phyloP scores from a whole-genome alignment of 2,888 invertebrate species.

The Drosophila colorata region DNA sequence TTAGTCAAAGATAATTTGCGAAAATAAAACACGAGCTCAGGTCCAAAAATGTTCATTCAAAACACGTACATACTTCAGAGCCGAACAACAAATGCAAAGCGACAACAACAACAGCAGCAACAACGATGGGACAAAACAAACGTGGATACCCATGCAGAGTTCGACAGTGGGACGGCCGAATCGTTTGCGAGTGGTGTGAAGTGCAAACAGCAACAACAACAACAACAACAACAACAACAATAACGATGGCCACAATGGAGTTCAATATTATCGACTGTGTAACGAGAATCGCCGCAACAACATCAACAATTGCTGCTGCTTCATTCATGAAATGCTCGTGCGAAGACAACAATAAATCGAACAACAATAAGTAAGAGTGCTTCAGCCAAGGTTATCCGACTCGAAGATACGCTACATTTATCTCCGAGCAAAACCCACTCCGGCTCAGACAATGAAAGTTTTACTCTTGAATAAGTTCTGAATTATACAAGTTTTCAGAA shows the following conservation, averaged over 20 bases:
- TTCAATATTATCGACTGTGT: constrained; percentile 67
- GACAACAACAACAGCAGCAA: constrained; percentile 32
- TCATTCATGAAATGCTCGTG: constrained; percentile 70
- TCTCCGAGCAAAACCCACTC: no score
- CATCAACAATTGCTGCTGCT: constrained; percentile 26
- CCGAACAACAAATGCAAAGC: constrained; percentile 62
- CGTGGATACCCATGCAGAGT: constrained; percentile 40
- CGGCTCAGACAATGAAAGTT: no score
- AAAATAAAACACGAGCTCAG: constrained; percentile 53
- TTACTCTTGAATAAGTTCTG: no score
- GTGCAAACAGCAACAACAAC: constrained; percentile 50
- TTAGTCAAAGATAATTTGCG: constrained; percentile 68
- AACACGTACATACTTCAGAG: constrained; percentile 66
- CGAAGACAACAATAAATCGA: constrained; percentile 53
- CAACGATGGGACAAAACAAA: constrained; percentile 44
- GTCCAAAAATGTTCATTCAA: constrained; percentile 65
- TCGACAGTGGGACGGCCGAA: constrained; percentile 13
- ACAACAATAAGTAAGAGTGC: constrained; percentile 7
- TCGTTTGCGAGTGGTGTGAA: constrained; percentile 55
- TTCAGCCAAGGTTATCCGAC: background rate
- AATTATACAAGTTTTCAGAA: no score
- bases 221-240: constrained; percentile 1
- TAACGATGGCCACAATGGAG: constrained; percentile 31
- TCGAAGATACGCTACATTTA: background rate
- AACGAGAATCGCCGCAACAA: constrained; percentile 32